Conservation (phyloP, 2,888 invertebrate species). For the Polyploca ridens region DNA sequence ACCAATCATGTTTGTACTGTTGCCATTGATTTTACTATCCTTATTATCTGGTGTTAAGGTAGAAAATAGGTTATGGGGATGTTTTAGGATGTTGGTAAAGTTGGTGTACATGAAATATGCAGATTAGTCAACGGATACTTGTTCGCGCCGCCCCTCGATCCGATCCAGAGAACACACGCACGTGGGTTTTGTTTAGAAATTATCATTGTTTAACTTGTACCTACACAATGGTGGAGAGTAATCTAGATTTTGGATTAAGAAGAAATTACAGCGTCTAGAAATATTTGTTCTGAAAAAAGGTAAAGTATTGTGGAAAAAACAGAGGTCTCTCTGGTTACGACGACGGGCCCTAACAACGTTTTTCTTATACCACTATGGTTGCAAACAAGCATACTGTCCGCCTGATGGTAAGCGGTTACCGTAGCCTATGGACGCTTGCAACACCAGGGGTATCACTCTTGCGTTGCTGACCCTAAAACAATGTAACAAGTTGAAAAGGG, state of each 20-base stretch:
- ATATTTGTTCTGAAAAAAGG: constrained; percentile 22
- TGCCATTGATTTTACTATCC: constrained; percentile 16
- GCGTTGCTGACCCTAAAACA: too few relatives aligned
- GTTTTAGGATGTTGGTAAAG: constrained; percentile 41
- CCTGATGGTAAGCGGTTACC: too few relatives aligned
- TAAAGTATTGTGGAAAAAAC: too few relatives aligned
- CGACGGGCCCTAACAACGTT: too few relatives aligned
- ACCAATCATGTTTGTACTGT: background rate
- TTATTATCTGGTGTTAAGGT: constrained; percentile 34
- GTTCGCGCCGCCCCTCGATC: constrained; percentile 65
- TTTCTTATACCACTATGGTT: too few relatives aligned
- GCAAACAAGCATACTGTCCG: too few relatives aligned
- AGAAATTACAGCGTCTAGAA: constrained; percentile 29
- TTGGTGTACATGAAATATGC: constrained; percentile 67
- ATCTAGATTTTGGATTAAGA: constrained; percentile 20
- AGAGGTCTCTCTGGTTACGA: too few relatives aligned
- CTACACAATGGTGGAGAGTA: constrained; percentile 28
- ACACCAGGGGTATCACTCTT: too few relatives aligned
- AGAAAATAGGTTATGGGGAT: constrained; percentile 32
- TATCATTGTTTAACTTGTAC: constrained; percentile 70
- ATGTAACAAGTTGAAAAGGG: too few relatives aligned
- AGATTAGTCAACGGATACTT: constrained; percentile 76
- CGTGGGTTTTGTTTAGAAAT: constrained; percentile 58
- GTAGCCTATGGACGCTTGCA: too few relatives aligned
- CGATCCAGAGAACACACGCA: constrained; percentile 65